These are phyloP conservation scores for Pao palembangensis DNA, from an alignment of 2,113 vertebrate genomes.

Conservation along the genomic window DNA sequence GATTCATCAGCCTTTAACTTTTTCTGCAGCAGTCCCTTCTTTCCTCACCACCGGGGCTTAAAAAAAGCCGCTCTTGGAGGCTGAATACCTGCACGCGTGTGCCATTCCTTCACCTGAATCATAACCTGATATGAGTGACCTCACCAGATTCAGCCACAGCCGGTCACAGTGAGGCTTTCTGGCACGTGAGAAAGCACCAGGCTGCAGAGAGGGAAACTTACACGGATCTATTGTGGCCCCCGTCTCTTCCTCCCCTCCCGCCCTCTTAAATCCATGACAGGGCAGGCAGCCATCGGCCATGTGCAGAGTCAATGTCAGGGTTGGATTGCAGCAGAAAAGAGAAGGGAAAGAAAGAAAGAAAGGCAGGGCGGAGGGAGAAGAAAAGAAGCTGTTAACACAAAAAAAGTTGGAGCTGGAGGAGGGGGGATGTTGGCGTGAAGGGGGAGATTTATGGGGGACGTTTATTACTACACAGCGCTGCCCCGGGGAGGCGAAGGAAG, in stretches of 20 bases:
- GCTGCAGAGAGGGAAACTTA: constrained; percentile 48
- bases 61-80: neutral
- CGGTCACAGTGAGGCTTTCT: constrained; percentile 25
- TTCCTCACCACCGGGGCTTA: neutral
- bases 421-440: constrained; percentile 57
- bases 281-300: constrained; percentile 62
- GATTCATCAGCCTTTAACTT: constrained; percentile 55
- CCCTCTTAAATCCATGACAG: constrained; percentile 44
- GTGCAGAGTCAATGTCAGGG: constrained; percentile 61
- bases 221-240: constrained; percentile 49
- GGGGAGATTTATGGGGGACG: constrained; percentile 69
- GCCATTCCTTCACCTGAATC: constrained; percentile 29
- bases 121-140: constrained; percentile 56
- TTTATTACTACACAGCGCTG: constrained; percentile 73
- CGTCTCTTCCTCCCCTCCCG: constrained; percentile 10
- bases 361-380: constrained; percentile 26
- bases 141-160: constrained; percentile 49
- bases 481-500: constrained; percentile 60
- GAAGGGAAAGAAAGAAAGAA: constrained; percentile 18
- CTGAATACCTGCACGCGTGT: neutral
- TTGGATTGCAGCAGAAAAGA: constrained; percentile 57
- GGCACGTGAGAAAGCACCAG: constrained; percentile 21
- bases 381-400: constrained; percentile 46
- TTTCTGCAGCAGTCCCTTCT: constrained; percentile 17
- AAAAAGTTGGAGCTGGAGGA: constrained; percentile 44